Evolutionary conservation across 2,113 vertebrate species (phyloP).

Genomic region (Heloderma charlesbogerti): DNA sequence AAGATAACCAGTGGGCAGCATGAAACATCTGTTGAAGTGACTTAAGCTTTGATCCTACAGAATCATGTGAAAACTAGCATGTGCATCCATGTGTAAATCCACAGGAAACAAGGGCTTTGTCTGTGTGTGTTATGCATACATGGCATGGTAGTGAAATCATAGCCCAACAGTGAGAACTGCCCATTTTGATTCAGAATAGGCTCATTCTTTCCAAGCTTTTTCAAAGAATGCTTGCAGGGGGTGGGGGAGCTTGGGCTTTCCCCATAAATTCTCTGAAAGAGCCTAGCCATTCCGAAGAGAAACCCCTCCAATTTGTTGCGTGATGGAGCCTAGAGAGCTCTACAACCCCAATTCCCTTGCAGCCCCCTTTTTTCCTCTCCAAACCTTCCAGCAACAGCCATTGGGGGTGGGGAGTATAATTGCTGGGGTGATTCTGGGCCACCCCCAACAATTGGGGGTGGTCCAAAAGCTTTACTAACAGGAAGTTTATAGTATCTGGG

Average conservation of each 20-base stretch:
- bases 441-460: too few relatives aligned
- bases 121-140: neutral
- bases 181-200: neutral
- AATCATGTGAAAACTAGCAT: neutral
- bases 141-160: neutral
- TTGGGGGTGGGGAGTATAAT: too few relatives aligned
- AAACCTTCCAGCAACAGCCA: too few relatives aligned
- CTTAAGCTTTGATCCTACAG: neutral
- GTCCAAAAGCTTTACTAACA: too few relatives aligned
- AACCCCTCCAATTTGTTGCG: too few relatives aligned
- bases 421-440: too few relatives aligned
- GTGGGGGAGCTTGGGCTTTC: neutral
- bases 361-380: too few relatives aligned
- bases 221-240: neutral
- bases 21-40: conserved; percentile 50
- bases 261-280: neutral
- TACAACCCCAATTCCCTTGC: too few relatives aligned
- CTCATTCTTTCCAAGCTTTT: neutral
- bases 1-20: conserved; percentile 36
- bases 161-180: neutral
- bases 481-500: too few relatives aligned
- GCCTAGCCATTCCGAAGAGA: neutral
- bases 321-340: too few relatives aligned
- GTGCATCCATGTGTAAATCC: neutral
- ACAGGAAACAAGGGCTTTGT: neutral